phyloP scores from a whole-genome alignment of 2,888 invertebrate species.

The Ctenicera cuprea region DNA sequence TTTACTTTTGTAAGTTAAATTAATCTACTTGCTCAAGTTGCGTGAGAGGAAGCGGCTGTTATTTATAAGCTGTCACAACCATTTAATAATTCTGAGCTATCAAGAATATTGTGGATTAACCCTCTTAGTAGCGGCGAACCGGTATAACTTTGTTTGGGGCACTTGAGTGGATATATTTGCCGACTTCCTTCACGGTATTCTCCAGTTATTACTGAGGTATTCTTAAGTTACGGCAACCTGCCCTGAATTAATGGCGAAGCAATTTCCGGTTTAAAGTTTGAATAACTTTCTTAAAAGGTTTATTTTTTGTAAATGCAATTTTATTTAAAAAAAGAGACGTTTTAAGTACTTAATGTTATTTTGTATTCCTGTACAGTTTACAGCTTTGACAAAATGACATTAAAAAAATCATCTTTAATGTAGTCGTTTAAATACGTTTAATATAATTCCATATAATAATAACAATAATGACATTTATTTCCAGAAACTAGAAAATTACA shows the following conservation, averaged over 20 bases:
- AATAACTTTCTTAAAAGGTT: neutral
- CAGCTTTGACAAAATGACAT: too few species aligned
- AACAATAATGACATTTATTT: too few species aligned
- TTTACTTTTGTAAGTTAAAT: constrained; percentile 31
- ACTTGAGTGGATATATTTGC: constrained; percentile 5
- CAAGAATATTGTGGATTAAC: constrained; percentile 16
- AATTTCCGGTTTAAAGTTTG: neutral
- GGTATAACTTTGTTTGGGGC: constrained; percentile 3
- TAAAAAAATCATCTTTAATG: too few species aligned
- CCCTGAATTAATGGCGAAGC: neutral
- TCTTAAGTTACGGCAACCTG: constrained; percentile 2
- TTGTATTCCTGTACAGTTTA: too few species aligned
- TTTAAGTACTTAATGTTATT: too few species aligned
- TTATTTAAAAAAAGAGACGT: too few species aligned
- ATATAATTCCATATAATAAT: too few species aligned
- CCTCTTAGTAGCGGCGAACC: neutral
- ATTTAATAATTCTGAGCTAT: constrained; percentile 28
- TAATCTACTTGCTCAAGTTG: constrained; percentile 26
- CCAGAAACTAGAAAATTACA: too few species aligned
- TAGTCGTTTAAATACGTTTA: too few species aligned
- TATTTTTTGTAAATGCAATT: neutral
- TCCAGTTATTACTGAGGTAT: neutral
- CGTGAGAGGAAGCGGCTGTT: constrained; percentile 21
- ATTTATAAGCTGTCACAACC: constrained; percentile 26
- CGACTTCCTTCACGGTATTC: neutral